Evolutionary conservation across 64 coral and sea anemone genomes (phyloP), one percentile per base, ranked within the genome.

Genomic region (Actinia equina): DNA sequence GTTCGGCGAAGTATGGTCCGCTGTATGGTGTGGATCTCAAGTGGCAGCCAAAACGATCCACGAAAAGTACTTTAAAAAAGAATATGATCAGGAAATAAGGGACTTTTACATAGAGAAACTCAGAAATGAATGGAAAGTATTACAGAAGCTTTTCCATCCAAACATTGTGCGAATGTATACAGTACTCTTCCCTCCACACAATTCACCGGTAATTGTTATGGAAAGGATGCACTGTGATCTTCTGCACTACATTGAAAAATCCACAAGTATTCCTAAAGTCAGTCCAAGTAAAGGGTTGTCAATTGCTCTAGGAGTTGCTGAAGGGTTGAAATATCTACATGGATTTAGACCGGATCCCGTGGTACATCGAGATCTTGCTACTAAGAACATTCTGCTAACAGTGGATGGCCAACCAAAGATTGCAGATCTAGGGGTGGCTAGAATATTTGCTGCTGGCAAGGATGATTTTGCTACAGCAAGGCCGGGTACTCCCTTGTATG

Each of bases 321-420:
- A 95, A 87, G 94, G 94, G 14, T 88, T 95, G 59, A 52, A 87
- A 20, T 95, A 92, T 64, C 86, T 95, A 55, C 94, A 95, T 86
- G 52, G 83, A 13, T 81, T 89, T n/a, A 44, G 71, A 0, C 77
- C 79, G 46, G 46, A 49, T 1, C 84, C 94, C 14, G 60, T 91
- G 5, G 95, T 94, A 22, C 89, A 94, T 46, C 85, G 95, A n/a
- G 89, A 91, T 70, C 27, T 98, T 25, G 92, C 94, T 19, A 95
- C 94, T 5, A 95, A 92, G 82, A 92, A 95, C 77, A 77, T 95
- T 49, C 85, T 95, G 51, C 67, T 95, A 12, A 23, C 94, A 19
- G 54, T 64, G 11, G n/a, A 67, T 49, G 88, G 86, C 8, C 89
- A 80, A 80, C 91, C 91, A 18, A 98, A 98, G 90, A 93, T 98